phyloP scores from a whole-genome alignment of 2,113 vertebrate genomes.

The Protobothrops mucrosquamatus region DNA sequence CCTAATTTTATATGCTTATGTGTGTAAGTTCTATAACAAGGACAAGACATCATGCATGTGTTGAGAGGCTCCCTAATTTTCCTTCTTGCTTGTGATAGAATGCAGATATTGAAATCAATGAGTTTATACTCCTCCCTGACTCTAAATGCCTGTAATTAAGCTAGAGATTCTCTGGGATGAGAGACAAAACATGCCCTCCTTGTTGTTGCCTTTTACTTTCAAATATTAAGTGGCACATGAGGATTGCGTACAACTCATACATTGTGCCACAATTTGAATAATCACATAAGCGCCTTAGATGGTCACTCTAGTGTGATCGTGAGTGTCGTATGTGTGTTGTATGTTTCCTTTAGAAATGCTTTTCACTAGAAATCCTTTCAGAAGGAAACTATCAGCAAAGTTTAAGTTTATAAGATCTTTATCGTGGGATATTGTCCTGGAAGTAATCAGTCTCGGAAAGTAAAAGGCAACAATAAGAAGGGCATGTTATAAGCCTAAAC shows the following conservation, averaged over 20 bases:
- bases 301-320: not conserved
- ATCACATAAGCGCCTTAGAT: too few relatives aligned
- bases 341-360: not conserved
- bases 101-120: not conserved
- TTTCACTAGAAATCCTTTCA: not conserved
- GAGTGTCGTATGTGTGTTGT: not conserved
- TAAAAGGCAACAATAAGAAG: not conserved
- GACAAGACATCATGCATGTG: not conserved
- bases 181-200: not conserved
- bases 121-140: not conserved
- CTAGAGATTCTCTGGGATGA: not conserved
- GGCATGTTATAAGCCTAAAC: not conserved
- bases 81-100: not conserved
- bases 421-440: not conserved
- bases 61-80: not conserved
- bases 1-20: not conserved
- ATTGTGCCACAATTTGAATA: too few relatives aligned
- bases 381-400: not conserved
- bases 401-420: not conserved
- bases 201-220: not conserved
- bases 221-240: too few relatives aligned
- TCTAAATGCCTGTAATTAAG: not conserved
- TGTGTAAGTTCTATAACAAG: not conserved
- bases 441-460: not conserved
- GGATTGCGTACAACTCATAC: too few relatives aligned